phyloP scores from a whole-genome alignment of 2,888 invertebrate genomes.

The Sphecodes monilicornis region DNA sequence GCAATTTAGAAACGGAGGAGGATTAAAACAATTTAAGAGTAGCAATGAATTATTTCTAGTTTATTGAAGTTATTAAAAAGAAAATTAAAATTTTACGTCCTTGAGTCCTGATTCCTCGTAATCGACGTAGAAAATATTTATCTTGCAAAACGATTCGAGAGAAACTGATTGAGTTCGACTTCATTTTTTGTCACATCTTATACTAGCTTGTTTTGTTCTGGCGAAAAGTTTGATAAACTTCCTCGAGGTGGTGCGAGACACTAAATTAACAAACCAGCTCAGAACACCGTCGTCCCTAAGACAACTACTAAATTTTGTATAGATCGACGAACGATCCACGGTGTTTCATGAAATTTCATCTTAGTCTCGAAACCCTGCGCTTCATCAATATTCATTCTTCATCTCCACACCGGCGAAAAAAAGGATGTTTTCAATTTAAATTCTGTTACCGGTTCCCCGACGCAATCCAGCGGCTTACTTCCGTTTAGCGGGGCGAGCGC shows the following conservation, averaged over 20 bases:
- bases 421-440: not conserved
- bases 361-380: not conserved
- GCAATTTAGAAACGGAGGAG: no score
- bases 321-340: not conserved
- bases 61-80: no score
- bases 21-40: no score
- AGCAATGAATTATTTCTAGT: no score
- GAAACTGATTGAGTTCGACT: no score
- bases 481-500: not conserved
- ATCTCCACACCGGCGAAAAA: not conserved
- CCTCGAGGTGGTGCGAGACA: not conserved
- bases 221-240: not conserved
- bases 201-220: not conserved
- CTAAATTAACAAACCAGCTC: not conserved
- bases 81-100: no score
- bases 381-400: conserved; percentile 7
- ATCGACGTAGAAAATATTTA: no score
- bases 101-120: no score
- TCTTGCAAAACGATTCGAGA: no score
- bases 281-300: not conserved
- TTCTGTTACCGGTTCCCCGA: not conserved
- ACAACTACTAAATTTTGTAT: not conserved
- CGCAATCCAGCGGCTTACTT: not conserved
- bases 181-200: not conserved
- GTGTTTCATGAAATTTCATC: not conserved